Percentiles rank a stretch among this genome's conserved stretches.
phyloP scores from a whole-genome alignment of 2,797 vertebrate genomes.

The Pangasius sanitwongsei region DNA sequence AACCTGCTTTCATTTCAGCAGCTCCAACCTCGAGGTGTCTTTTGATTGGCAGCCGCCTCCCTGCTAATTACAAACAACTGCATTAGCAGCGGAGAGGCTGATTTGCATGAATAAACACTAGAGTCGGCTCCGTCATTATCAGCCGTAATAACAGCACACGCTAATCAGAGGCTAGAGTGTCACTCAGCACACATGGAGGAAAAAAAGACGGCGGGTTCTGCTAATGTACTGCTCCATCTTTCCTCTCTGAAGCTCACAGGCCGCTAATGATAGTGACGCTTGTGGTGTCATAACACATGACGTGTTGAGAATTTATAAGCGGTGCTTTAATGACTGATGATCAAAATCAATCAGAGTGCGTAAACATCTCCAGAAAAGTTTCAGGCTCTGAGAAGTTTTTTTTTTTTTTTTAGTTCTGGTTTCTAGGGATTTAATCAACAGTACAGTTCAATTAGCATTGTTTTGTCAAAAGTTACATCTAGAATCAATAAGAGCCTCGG shows the following conservation, averaged over 20 bases:
- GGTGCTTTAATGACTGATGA: neutral
- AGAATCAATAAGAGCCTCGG: neutral
- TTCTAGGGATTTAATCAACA: neutral
- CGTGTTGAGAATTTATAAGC: neutral
- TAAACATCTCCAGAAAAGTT: neutral
- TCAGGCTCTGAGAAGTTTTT: neutral
- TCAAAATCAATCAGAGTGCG: neutral
- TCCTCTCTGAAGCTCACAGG: neutral
- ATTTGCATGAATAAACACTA: slow-evolving; percentile 56
- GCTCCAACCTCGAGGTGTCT: slow-evolving; percentile 59
- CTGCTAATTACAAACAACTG: slow-evolving; percentile 62
- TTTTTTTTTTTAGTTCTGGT: neutral
- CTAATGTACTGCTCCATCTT: neutral
- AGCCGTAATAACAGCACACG: slow-evolving; percentile 50
- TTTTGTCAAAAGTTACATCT: neutral
- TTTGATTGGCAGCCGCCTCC: slow-evolving; percentile 66
- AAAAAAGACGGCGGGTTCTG: neutral
- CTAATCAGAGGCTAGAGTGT: slow-evolving; percentile 53
- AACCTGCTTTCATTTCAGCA: slow-evolving; percentile 14
- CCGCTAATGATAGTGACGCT: neutral
- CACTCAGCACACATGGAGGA: slow-evolving; percentile 3
- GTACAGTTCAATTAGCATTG: neutral
- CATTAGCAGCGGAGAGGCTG: slow-evolving; percentile 48
- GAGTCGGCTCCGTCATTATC: slow-evolving; percentile 50
- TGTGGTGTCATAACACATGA: neutral